Evolutionary conservation across 2,113 vertebrate genomes (phyloP), one percentile per base, ranked within the genome.

Genomic region (Epinephelus moara): DNA sequence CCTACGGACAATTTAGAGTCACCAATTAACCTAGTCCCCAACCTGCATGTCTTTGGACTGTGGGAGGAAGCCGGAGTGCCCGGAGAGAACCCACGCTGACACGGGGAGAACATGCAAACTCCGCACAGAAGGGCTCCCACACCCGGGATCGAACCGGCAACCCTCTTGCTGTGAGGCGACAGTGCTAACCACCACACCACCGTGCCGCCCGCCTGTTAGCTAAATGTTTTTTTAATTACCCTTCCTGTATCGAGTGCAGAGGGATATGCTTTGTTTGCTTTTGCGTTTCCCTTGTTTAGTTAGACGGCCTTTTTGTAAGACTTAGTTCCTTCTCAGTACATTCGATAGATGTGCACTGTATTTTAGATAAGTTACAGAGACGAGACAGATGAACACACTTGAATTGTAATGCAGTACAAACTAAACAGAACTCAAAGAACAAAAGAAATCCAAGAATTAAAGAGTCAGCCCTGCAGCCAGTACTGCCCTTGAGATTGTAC

Each of bases 191-290:
- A n/a, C n/a, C n/a, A n/a, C n/a, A n/a, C n/a, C n/a, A n/a, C n/a
- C n/a, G n/a, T n/a, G n/a, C n/a, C n/a, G n/a, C n/a, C n/a, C n/a
- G n/a, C 12, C 42, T 50, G 19, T 0, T 12, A 7, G 18, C 45
- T 27, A 3, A 15, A 7, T 25, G 27, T 72, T 45, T 45, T n/a
- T 59, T 11, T 19, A 50, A 74, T 37, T 62, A 4, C 27, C 1
- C 45, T 64, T 77, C 23, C 1, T 55, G 47, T 27, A 40, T 52
- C 25, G 60, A 25, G 12, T 23, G 12, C 63, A 8, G 37, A 14
- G 25, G 66, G 50, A 53, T 77, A 59, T 77, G 40, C 63, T 78
- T 33, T 42, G 73, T 78, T 74, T 75, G 14, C 9, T 6, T 60
- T 56, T 50, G 47, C 7, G 10, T 25, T 75, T 85, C 72, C 72